phyloP scores from a whole-genome alignment of 2,888 invertebrate species.

The Dichetophora obliterata region DNA sequence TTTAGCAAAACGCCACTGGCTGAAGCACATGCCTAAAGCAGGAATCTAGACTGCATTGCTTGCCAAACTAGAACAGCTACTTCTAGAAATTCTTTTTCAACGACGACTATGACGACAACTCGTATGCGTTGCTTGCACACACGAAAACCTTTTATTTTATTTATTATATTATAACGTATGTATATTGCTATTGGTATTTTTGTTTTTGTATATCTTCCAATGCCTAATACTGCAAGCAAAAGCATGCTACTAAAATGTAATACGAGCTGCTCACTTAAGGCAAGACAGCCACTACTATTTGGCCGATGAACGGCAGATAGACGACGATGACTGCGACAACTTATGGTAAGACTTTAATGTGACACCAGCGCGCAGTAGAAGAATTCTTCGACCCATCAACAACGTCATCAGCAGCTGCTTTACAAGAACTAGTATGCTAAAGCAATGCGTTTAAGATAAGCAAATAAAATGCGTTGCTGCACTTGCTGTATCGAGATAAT shows the following conservation, averaged over 20 bases:
- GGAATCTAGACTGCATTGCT: not conserved
- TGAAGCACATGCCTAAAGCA: not conserved
- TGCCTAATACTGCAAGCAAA: not conserved
- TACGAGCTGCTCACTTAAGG: conserved; percentile 18
- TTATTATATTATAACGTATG: conserved; percentile 16
- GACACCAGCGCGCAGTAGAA: conserved; percentile 11
- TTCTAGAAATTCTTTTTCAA: conserved; percentile 3
- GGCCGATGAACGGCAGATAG: not conserved
- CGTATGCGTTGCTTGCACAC: conserved; percentile 4
- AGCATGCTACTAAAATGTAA: conserved; percentile 29
- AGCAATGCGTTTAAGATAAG: conserved; percentile 36
- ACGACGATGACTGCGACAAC: not conserved
- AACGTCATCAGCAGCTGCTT: not conserved
- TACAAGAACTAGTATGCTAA: not conserved
- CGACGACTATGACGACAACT: not conserved
- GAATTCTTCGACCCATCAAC: not conserved
- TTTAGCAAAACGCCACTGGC: not conserved
- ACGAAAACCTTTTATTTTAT: conserved; percentile 15
- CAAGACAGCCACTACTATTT: not conserved
- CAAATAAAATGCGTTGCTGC: conserved; percentile 33
- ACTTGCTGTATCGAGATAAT: not conserved
- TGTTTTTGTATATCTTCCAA: not conserved
- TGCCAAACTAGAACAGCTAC: conserved; percentile 24
- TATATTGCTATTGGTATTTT: not conserved
- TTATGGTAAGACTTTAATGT: conserved; percentile 6